These are phyloP conservation scores for Rhabdophis nuchalis DNA, from an alignment of 2,797 vertebrate species.

Conservation along the genomic window DNA sequence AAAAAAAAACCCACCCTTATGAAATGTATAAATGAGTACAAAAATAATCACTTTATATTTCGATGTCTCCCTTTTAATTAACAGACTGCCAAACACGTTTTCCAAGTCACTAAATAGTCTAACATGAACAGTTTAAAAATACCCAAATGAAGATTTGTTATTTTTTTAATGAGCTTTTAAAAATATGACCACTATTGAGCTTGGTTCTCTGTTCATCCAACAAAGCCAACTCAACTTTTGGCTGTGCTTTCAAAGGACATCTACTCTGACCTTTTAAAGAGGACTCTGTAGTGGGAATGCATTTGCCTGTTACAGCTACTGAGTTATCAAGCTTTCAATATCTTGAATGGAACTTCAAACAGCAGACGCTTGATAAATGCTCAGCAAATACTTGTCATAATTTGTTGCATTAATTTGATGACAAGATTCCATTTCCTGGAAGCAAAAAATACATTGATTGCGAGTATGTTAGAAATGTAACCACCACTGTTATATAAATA, in stretches of 20 bases:
- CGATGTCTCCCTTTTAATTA: slow-evolving; percentile 41
- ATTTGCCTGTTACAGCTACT: background rate
- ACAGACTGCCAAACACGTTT: slow-evolving; percentile 48
- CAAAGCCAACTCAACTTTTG: slow-evolving; percentile 12
- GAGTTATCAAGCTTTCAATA: slow-evolving; percentile 5
- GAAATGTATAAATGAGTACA: slow-evolving; percentile 37
- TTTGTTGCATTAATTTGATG: background rate
- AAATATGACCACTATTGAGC: slow-evolving; percentile 20
- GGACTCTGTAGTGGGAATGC: background rate
- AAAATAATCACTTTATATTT: background rate
- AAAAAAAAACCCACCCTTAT: slow-evolving; percentile 11
- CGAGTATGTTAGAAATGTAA: background rate
- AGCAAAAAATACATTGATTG: background rate
- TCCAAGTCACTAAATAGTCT: slow-evolving; percentile 36
- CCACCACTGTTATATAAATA: background rate
- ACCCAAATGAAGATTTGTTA: slow-evolving; percentile 20
- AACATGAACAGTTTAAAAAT: slow-evolving; percentile 33
- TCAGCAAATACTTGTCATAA: background rate
- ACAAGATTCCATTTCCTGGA: background rate
- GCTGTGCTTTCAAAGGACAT: background rate
- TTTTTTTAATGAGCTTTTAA: slow-evolving; percentile 26
- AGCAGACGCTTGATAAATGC: background rate
- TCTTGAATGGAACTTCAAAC: slow-evolving; percentile 23
- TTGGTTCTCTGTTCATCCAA: slow-evolving; percentile 36
- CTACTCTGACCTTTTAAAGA: slow-evolving; percentile 20